Conservation (phyloP, 30 jellyfish, hydroid and myxozoan genomes). For the Turritopsis dohrnii region DNA sequence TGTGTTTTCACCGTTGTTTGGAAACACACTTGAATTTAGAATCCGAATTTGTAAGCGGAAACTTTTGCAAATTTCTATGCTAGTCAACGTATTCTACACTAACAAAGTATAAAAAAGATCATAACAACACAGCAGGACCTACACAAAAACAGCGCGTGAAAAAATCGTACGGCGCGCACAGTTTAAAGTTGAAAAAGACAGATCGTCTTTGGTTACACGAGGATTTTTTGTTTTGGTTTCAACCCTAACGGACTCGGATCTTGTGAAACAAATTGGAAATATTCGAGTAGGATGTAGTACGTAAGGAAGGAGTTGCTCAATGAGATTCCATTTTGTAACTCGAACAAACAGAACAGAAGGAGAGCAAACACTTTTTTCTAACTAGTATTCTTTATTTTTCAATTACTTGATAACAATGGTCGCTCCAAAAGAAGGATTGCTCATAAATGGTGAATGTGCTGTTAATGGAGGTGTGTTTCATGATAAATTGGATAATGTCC, state of each 20-base stretch:
- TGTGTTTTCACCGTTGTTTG: no score
- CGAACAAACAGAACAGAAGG: background rate
- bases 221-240: background rate
- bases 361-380: background rate
- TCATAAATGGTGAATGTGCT: background rate
- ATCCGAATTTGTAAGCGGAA: no score
- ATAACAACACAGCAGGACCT: no score
- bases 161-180: no score
- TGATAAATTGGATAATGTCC: background rate
- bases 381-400: background rate
- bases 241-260: background rate
- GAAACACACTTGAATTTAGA: no score
- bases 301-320: background rate
- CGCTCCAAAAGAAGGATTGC: background rate
- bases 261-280: background rate
- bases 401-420: background rate
- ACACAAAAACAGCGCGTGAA: no score
- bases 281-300: background rate
- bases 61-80: no score
- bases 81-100: no score
- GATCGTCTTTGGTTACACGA: background rate
- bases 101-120: no score
- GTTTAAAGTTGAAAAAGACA: no score
- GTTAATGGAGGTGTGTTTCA: background rate
- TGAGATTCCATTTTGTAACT: background rate